Percentiles rank a stretch among this genome's conserved stretches.
phyloP scores from a whole-genome alignment of 1,140 invertebrate species.

The Sycophaga agraensis region DNA sequence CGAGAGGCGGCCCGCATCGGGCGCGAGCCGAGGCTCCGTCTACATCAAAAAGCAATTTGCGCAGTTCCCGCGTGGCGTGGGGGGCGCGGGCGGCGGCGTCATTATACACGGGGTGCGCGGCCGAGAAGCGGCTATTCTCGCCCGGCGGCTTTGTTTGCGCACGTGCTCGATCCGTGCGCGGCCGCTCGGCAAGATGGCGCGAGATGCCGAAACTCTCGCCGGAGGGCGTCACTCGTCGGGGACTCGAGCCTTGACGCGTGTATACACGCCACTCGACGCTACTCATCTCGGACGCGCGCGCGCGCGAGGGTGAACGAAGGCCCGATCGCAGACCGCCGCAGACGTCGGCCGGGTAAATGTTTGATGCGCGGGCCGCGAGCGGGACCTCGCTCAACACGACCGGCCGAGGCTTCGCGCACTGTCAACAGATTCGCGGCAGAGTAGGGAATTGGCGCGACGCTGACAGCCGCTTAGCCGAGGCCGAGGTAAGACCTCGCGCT shows the following conservation, averaged over 20 bases:
- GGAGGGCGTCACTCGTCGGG: too few relatives aligned
- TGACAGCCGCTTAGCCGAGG: too few relatives aligned
- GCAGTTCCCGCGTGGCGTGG: not conserved
- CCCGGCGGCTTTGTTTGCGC: not conserved
- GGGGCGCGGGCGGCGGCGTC: not conserved
- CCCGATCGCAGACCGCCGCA: not conserved
- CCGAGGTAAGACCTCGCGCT: too few relatives aligned
- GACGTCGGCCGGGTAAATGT: too few relatives aligned
- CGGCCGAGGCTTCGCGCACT: too few relatives aligned
- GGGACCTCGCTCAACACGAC: too few relatives aligned
- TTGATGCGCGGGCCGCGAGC: too few relatives aligned
- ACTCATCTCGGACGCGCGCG: conserved; percentile 7
- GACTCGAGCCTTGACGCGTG: not conserved
- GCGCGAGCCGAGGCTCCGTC: not conserved
- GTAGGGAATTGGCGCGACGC: too few relatives aligned
- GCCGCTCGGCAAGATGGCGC: too few relatives aligned
- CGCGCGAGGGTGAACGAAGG: not conserved
- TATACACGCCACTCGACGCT: not conserved
- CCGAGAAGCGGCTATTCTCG: not conserved
- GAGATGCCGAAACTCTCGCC: too few relatives aligned
- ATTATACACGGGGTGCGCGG: not conserved
- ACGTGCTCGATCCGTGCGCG: not conserved
- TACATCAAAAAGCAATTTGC: conserved; percentile 20
- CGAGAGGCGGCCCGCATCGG: not conserved
- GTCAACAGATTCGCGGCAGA: too few relatives aligned